These are phyloP conservation scores for Eudorcas thomsonii DNA, from an alignment of 2,113 vertebrate species.

Conservation along the genomic window DNA sequence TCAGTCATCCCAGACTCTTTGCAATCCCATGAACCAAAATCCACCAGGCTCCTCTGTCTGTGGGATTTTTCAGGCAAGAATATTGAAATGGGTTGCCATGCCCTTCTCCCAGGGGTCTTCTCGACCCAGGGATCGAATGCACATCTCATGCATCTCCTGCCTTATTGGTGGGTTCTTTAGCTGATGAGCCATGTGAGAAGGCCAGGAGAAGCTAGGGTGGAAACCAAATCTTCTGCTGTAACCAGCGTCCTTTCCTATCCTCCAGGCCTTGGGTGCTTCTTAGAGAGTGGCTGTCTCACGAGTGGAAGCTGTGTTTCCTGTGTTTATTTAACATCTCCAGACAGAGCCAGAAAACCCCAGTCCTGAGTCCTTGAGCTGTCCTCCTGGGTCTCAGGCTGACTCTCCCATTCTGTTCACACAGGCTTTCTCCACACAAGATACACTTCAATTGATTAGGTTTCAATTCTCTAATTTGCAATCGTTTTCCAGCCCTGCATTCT, in stretches of 20 bases:
- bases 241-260: fast-evolving
- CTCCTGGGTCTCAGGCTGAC: not conserved
- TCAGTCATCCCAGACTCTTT: not conserved
- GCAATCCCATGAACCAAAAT: not conserved
- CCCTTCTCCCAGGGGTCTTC: not conserved
- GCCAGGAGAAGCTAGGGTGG: not conserved
- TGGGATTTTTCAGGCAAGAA: not conserved
- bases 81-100: not conserved
- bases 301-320: not conserved
- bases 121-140: fast-evolving
- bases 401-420: not conserved
- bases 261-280: fast-evolving
- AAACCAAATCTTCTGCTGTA: not conserved
- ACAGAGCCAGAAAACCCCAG: not conserved
- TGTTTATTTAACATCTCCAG: not conserved
- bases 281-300: not conserved
- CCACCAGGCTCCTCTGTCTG: not conserved
- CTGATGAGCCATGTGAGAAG: not conserved
- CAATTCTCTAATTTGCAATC: constrained; percentile 43
- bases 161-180: not conserved
- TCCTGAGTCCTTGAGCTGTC: not conserved
- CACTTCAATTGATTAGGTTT: constrained; percentile 45
- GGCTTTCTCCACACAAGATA: not conserved
- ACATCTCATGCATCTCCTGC: not conserved
- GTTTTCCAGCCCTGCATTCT: not conserved